Percentiles rank a stretch among this genome's conserved stretches.
Conservation (phyloP, 2,888 invertebrate genomes). For the Clistopyga incitator region DNA sequence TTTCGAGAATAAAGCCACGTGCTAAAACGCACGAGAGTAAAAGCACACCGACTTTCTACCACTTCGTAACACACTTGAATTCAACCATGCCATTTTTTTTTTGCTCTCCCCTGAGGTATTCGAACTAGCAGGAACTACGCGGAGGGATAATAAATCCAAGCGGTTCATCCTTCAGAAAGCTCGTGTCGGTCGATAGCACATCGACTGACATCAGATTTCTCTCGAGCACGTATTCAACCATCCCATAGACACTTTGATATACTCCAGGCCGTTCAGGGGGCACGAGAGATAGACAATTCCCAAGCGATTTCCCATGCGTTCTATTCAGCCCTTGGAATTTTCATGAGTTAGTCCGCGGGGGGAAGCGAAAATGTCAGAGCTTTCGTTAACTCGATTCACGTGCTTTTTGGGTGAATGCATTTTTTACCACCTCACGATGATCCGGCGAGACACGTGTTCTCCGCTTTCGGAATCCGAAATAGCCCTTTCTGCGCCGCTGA, state of each 20-base stretch:
- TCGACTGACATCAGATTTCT: constrained; percentile 1
- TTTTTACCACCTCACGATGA: background rate
- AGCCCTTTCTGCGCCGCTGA: background rate
- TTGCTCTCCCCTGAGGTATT: background rate
- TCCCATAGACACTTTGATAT: background rate
- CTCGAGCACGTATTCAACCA: constrained; percentile 16
- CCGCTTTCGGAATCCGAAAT: background rate
- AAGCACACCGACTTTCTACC: too few species aligned
- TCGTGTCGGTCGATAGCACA: background rate
- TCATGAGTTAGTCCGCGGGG: background rate
- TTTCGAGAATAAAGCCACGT: too few species aligned
- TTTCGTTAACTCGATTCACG: background rate
- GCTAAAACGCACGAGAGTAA: background rate
- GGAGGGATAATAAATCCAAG: constrained; percentile 18
- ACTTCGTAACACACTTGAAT: background rate
- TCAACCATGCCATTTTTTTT: background rate
- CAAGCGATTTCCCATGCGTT: background rate
- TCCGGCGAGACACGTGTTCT: background rate
- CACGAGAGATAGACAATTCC: background rate
- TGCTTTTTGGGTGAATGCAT: background rate
- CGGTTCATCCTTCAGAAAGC: constrained; percentile 2
- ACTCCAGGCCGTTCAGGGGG: background rate
- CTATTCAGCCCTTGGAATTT: background rate
- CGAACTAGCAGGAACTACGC: background rate
- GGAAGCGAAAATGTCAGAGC: background rate